Percentiles rank a stretch among this genome's conserved stretches.
Conservation (phyloP, 2,888 invertebrate genomes). For the Limenitis camilla region DNA sequence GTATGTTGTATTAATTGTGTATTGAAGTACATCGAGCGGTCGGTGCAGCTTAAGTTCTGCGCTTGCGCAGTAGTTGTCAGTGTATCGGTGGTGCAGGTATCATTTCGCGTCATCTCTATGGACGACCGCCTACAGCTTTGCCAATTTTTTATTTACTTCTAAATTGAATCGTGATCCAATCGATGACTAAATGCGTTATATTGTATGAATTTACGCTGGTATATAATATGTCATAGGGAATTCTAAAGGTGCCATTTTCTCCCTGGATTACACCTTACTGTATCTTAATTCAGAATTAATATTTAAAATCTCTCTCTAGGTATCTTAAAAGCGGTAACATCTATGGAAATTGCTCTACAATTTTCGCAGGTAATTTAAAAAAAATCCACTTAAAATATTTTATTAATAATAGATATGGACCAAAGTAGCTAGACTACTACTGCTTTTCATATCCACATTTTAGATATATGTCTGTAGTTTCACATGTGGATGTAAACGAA, state of each 20-base stretch:
- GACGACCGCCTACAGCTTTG: constrained; percentile 31
- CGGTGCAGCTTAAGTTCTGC: background rate
- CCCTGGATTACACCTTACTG: background rate
- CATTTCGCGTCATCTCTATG: background rate
- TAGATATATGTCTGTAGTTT: too few relatives aligned
- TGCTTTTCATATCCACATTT: too few relatives aligned
- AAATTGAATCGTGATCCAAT: constrained; percentile 48
- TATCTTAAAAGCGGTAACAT: too few relatives aligned
- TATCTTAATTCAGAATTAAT: too few relatives aligned
- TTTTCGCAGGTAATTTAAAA: too few relatives aligned
- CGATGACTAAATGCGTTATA: constrained; percentile 27
- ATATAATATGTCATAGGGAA: background rate
- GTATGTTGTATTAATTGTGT: background rate
- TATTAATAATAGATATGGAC: too few relatives aligned
- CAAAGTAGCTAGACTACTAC: too few relatives aligned
- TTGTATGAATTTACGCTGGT: background rate
- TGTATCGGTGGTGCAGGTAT: constrained; percentile 2
- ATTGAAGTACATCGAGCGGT: constrained; percentile 8
- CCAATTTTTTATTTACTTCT: constrained; percentile 30
- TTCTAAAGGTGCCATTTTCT: background rate
- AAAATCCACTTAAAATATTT: too few relatives aligned
- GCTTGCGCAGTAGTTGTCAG: background rate
- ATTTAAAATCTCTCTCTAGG: too few relatives aligned
- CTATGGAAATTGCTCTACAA: too few relatives aligned
- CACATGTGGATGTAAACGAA: too few relatives aligned